phyloP scores from a whole-genome alignment of 2,888 invertebrate genomes.

The Teleogryllus oceanicus region DNA sequence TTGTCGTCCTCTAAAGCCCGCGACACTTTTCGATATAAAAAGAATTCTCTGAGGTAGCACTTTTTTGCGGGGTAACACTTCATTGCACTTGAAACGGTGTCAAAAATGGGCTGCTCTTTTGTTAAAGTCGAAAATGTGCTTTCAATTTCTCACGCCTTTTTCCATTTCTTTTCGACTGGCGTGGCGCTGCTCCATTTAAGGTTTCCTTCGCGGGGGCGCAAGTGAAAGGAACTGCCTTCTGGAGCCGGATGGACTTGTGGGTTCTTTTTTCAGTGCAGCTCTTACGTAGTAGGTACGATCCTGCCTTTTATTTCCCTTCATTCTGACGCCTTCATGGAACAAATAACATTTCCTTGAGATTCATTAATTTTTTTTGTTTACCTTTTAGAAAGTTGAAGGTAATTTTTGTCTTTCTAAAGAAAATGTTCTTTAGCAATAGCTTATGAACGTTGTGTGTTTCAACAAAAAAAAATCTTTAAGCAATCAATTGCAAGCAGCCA shows the following conservation, averaged over 20 bases:
- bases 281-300: neutral
- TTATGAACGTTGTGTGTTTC: too few relatives aligned
- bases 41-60: conserved; percentile 7
- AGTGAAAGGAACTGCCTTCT: neutral
- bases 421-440: too few relatives aligned
- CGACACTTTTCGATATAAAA: neutral
- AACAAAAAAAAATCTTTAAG: too few relatives aligned
- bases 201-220: too few relatives aligned
- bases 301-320: neutral
- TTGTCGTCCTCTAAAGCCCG: neutral
- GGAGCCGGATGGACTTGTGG: neutral
- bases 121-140: conserved; percentile 18
- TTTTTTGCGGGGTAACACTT: conserved; percentile 23
- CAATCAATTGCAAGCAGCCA: too few relatives aligned
- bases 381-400: neutral
- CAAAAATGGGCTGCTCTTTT: conserved; percentile 30
- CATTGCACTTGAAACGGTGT: conserved; percentile 35
- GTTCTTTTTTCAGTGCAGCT: neutral
- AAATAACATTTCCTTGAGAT: neutral
- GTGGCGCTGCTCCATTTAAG: neutral
- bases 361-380: neutral
- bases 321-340: neutral
- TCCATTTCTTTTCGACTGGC: neutral
- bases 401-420: neutral
- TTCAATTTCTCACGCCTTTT: neutral